Evolutionary conservation across 1,140 invertebrate genomes (phyloP).

Genomic region (Bilobella aurantiaca): DNA sequence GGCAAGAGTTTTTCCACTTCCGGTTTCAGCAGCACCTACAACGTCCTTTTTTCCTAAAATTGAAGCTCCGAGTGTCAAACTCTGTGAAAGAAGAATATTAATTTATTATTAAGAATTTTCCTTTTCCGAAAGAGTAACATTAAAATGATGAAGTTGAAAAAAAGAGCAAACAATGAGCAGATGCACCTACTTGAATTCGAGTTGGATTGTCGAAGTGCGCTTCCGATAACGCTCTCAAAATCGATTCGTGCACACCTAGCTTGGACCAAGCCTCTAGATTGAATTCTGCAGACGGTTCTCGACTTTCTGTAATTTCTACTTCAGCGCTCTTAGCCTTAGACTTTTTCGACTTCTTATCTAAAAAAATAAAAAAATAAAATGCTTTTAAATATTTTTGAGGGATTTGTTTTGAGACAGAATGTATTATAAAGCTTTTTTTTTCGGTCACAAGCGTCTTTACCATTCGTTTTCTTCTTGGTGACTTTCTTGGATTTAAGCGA

Average conservation of each 20-base stretch:
- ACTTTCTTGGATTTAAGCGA: neutral
- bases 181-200: constrained; percentile 55
- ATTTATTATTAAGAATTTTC: neutral
- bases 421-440: neutral
- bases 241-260: constrained; percentile 54
- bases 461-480: constrained; percentile 12
- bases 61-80: constrained; percentile 65
- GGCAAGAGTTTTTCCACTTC: constrained; percentile 93
- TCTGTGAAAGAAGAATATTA: constrained; percentile 43
- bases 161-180: constrained; percentile 2
- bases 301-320: neutral
- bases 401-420: too few relatives aligned
- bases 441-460: neutral
- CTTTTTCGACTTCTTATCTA: neutral
- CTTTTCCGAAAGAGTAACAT: neutral
- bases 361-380: neutral
- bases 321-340: neutral
- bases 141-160: neutral
- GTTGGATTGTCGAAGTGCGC: constrained; percentile 71
- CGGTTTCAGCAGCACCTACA: constrained; percentile 91
- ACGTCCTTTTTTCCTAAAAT: constrained; percentile 78
- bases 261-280: constrained; percentile 59
- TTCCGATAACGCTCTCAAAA: constrained; percentile 63
- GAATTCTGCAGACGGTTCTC: neutral
- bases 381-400: too few relatives aligned